Evolutionary conservation across 2,888 invertebrate genomes (phyloP), one percentile per base, ranked within the genome.

Genomic region (Rhamnusium bicolor): DNA sequence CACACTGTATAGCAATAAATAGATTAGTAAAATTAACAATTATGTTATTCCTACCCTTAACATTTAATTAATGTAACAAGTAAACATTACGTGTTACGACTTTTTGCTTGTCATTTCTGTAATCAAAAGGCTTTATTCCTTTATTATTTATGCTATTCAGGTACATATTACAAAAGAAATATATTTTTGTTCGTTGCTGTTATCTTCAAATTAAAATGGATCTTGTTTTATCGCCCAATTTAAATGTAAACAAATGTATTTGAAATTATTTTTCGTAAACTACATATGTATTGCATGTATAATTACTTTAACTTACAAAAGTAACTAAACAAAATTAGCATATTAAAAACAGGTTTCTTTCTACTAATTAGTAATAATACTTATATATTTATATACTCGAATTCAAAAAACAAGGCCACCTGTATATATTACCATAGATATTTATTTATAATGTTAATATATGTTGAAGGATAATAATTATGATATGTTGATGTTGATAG

Each of bases 401-500:
- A 51, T 54, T 53, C 14, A 65, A 54, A 5, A 40, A 65, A 65
- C 18, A 65, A 53, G 32, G 65, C 19, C 53, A 65, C 65, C 32
- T 47, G 49, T 63, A 56, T 27, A 56, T 40, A 40, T 67, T 56
- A 56, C 54, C 56, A 29, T 19, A 51, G 51, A 56, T 56, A 65
- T 62, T 49, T 74, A 74, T 73, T 77, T 72, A 69, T 75, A 74
- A 76, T 69, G 74, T 78, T 78, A 76, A 79, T 79, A 72, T 73
- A 77, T 74, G 76, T 72, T 74, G 76, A 74, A 75, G 76, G 69
- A 72, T 79, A 75, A 79, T 79, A 75, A 79, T 77, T 79, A 79
- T 75, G 75, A 77, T 75, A 76, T 77, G 77, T 79, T 77, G 77
- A 77, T 79, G 79, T 76, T 77, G 79, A 75, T 79, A 73, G 77